These are phyloP conservation scores for Diplodus puntazzo DNA, from an alignment of 2,797 vertebrate genomes.

Conservation along the genomic window DNA sequence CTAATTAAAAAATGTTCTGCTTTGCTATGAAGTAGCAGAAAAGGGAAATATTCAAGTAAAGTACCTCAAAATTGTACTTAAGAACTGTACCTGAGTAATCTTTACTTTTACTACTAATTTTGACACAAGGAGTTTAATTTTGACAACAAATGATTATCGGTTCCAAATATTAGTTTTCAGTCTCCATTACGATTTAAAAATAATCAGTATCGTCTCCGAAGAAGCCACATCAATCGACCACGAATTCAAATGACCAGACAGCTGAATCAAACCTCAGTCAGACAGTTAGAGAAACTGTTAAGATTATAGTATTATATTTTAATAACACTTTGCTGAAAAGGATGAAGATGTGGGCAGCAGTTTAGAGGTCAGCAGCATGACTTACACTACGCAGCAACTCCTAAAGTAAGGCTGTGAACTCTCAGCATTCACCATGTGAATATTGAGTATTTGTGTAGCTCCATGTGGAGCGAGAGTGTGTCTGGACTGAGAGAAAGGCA, in stretches of 20 bases:
- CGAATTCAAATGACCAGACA: neutral
- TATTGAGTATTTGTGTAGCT: neutral
- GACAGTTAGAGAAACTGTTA: neutral
- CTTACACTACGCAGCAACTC: neutral
- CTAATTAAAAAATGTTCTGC: too few relatives aligned
- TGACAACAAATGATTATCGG: too few relatives aligned
- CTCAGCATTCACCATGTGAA: neutral
- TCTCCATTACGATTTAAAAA: too few relatives aligned
- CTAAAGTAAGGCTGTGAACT: conserved; percentile 1
- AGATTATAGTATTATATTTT: conserved; percentile 3
- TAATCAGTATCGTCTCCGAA: too few relatives aligned
- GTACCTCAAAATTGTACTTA: too few relatives aligned
- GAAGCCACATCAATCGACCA: too few relatives aligned
- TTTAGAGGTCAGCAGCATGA: neutral
- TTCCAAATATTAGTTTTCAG: too few relatives aligned
- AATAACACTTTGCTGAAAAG: neutral
- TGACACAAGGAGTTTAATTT: too few relatives aligned
- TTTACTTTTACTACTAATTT: too few relatives aligned
- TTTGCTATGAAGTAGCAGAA: too few relatives aligned
- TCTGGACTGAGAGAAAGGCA: neutral
- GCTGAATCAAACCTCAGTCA: neutral
- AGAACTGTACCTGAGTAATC: too few relatives aligned
- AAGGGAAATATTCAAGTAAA: too few relatives aligned
- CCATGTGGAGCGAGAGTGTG: conserved; percentile 1
- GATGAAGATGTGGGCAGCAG: neutral